These are phyloP conservation scores for Sesia bembeciformis DNA, from an alignment of 2,888 invertebrate species.

Conservation along the genomic window DNA sequence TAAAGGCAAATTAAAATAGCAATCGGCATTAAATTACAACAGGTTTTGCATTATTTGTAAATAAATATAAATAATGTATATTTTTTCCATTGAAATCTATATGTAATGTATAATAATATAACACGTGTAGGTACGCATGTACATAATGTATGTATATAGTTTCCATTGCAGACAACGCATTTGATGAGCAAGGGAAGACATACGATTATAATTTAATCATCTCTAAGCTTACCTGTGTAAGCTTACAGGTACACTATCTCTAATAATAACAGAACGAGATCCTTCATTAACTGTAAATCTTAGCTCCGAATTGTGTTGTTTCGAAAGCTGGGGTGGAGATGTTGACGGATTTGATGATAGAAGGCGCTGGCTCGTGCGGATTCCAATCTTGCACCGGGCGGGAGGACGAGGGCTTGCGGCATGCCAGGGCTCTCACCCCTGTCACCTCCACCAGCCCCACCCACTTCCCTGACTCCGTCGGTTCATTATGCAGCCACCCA, in stretches of 20 bases:
- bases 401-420: neutral
- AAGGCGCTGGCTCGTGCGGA: constrained; percentile 43
- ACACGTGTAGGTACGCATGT: neutral
- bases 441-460: constrained; percentile 16
- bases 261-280: constrained; percentile 3
- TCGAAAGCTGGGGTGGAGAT: constrained; percentile 26
- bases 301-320: constrained; percentile 6
- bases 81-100: neutral
- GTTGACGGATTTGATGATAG: constrained; percentile 46
- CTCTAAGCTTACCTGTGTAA: constrained; percentile 4
- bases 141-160: neutral
- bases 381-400: constrained; percentile 45
- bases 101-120: neutral
- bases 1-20: too few species aligned
- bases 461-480: constrained; percentile 26
- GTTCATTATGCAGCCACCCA: constrained; percentile 70
- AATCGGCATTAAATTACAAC: too few species aligned
- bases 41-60: too few species aligned
- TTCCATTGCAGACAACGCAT: neutral
- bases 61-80: too few species aligned
- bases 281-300: constrained; percentile 6
- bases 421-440: constrained; percentile 12
- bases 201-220: constrained; percentile 7
- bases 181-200: neutral
- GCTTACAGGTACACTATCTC: constrained; percentile 1